Evolutionary conservation across 2,888 invertebrate genomes (phyloP), one percentile per base, ranked within the genome.

Genomic region (Lithosia quadra): DNA sequence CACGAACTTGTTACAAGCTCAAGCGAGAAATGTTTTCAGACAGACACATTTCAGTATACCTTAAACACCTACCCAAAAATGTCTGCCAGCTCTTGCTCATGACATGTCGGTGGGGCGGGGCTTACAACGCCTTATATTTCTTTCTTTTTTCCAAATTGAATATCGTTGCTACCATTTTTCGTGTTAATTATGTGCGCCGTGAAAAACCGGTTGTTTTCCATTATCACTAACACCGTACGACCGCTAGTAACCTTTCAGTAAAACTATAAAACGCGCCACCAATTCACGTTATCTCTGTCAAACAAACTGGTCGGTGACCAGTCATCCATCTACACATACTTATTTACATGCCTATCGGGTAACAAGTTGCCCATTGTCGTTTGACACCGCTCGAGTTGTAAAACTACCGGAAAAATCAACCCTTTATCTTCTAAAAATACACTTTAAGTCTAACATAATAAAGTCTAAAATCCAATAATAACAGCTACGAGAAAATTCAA

Each of bases 301-400:
- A 84, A 83, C 83, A 85, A 81, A 88, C 86, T 90, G 87, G 88
- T 92, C 87, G 92, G 92, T 92, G 94, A 91, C 93, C 94, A 92
- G 82, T 79, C 92, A 94, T 91, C 92, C 92, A 90, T 91, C 91
- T 88, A 91, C 83, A 91, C 82, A 75, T 74, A 83, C 88, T 84
- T 90, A 95, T 95, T 95, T 93, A 92, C 95, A 94, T 94, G 86
- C 88, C 90, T 94, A 94, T 94, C 94, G 84, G 80, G 84, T 83
- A 90, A 92, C 92, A 92, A 92, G 90, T 92, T 88, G 90, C 90
- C 93, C 90, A 92, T 92, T 92, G 92, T 92, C 89, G 85, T 87
- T 90, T 85, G 80, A 88, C 90, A 89, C 84, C 79, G 83, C 84
- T 86, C 76, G 80, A 84, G 85, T 87, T 86, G 86, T 90, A 89